Percentiles rank a stretch among this genome's conserved stretches.
Evolutionary conservation across 2,113 vertebrate genomes (phyloP).

Genomic region (Ptilonorhynchus violaceus): DNA sequence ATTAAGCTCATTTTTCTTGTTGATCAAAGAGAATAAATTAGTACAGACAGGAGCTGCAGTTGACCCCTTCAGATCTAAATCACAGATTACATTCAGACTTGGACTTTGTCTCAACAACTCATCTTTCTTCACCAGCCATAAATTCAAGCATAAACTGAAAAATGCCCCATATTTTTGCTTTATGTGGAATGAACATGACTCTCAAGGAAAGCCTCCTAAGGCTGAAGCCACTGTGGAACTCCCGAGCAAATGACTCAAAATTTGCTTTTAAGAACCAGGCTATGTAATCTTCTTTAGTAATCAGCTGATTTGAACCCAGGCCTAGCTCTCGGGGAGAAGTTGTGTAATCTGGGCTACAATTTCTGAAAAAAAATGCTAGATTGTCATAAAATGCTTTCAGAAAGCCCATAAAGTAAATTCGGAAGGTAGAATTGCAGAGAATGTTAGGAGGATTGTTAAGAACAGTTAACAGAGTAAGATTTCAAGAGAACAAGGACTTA

Average conservation of each 20-base stretch:
- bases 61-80: neutral
- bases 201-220: neutral
- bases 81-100: neutral
- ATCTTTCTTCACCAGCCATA: neutral
- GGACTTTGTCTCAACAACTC: neutral
- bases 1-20: neutral
- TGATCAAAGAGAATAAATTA: neutral
- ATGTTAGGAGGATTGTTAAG: accelerated
- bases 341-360: neutral
- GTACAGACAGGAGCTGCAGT: neutral
- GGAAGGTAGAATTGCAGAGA: neutral
- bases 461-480: neutral
- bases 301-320: neutral
- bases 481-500: neutral
- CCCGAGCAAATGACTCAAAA: neutral
- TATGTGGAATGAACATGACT: neutral
- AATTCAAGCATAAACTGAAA: neutral
- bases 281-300: neutral
- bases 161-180: neutral
- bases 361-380: neutral
- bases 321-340: neutral
- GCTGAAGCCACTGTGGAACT: neutral
- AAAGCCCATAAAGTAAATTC: neutral
- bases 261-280: neutral
- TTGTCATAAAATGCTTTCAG: neutral